These are phyloP conservation scores for Napeogenes inachia DNA, from an alignment of 2,888 invertebrate species.

Conservation along the genomic window DNA sequence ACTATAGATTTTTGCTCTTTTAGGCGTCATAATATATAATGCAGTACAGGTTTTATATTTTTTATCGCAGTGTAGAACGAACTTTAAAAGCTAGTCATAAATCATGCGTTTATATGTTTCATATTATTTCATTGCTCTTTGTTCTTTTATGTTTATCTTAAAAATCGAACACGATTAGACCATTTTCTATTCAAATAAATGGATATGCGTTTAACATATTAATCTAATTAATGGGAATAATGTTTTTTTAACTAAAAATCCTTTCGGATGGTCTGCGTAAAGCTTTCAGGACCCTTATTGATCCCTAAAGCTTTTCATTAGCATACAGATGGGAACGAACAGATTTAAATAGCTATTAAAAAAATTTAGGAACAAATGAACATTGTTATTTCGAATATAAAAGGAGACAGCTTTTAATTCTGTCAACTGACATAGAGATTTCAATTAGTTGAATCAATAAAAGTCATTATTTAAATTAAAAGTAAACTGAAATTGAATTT, in stretches of 20 bases:
- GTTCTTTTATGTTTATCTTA: no score
- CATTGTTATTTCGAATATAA: constrained; percentile 9
- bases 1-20: neutral
- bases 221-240: neutral
- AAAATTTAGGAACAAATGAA: constrained; percentile 18
- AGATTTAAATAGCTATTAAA: constrained; percentile 20
- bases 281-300: constrained; percentile 17
- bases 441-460: neutral
- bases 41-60: neutral
- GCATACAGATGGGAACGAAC: constrained; percentile 22
- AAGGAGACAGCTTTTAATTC: neutral
- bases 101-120: no score
- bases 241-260: constrained; percentile 10
- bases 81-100: no score
- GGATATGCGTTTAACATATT: neutral
- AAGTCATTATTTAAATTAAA: no score
- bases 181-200: neutral
- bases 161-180: constrained; percentile 3
- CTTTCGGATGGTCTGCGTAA: neutral
- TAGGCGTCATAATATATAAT: no score
- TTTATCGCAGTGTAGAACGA: neutral
- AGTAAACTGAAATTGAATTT: no score
- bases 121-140: no score
- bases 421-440: neutral
- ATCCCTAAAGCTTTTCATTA: constrained; percentile 23